Conservation (phyloP, 2,113 vertebrate species). For the Sebastes schlegelii region DNA sequence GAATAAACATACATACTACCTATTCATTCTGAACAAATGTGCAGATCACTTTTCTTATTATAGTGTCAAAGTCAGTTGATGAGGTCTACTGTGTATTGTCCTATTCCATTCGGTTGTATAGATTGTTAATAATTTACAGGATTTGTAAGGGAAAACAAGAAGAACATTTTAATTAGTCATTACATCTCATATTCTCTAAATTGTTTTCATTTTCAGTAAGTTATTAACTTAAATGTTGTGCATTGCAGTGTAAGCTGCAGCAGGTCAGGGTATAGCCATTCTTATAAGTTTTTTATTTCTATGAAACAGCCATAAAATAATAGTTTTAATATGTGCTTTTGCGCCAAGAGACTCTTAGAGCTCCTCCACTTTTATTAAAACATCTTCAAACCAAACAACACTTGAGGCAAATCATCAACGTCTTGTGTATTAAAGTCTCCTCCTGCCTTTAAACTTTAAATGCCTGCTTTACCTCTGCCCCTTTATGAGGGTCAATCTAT, state of each 20-base stretch:
- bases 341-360: background rate
- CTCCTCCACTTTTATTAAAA: constrained; percentile 11
- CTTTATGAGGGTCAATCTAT: constrained; percentile 34
- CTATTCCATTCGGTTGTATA: background rate
- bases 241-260: background rate
- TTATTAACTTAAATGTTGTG: background rate
- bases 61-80: background rate
- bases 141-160: background rate
- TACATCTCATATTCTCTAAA: background rate
- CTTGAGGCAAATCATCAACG: constrained; percentile 4
- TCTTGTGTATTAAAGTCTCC: background rate
- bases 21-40: background rate
- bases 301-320: background rate
- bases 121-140: background rate
- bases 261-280: background rate
- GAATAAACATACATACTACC: background rate
- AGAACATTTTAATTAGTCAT: too few relatives aligned
- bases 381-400: constrained; percentile 9
- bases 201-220: background rate
- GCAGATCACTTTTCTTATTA: background rate
- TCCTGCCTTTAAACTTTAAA: constrained; percentile 32
- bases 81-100: background rate
- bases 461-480: constrained; percentile 8
- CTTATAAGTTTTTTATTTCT: background rate
- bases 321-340: background rate